Base-by-base conservation (phyloP, 92 coral and sea anemone species). In the Epizoanthus stellaris region DNA sequence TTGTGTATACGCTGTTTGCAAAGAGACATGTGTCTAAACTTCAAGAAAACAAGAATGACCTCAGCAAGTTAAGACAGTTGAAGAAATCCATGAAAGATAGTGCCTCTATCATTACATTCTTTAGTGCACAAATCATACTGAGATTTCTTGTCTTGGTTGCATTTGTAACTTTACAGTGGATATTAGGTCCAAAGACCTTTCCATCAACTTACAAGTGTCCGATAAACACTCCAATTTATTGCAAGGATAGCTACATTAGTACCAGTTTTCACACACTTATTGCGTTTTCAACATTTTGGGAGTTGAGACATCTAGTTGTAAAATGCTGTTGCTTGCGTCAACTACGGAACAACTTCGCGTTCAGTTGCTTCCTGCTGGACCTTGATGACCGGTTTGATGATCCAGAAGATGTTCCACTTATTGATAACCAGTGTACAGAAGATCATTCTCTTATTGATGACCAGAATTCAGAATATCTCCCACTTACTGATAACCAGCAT, bases 1-100 rank as follows among this genome's bases (percentile, higher is more conserved):
- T 8, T 39, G 49, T 58, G 3, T 58, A 76, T 25, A 57, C 67
- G 17, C 1, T 76, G 81, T 76, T 57, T 36, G 81, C 81, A 58
- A 30, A 0, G 36, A 76, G 30, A 76, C 68, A 58, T 14, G 67
- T 76, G 7, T 6, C 17, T 17, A 16, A 4, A 36, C 13, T 76
- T 1, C 19, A 53, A 76, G 25, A 76, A 23, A 17, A 57, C 67
- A 76, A 15, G 59, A 34, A 4, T 11, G 52, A 76, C 16, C 16
- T 38, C 4, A 30, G 3, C 39, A 0, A 25, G n/a, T 4, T 76
- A 4, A n/a, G 7, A 6, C 5, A 1, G 1, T 25, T n/a, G 4
- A 17, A 17, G 61, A 17, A 11, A 14, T 14, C 9, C 15, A 76
- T 76, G 81, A 9, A 58, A 60, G 14, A 14, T 19, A 76, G 68